Evolutionary conservation across 1,140 invertebrate genomes (phyloP), one percentile per base, ranked within the genome.

Genomic region (Cydia splendana): DNA sequence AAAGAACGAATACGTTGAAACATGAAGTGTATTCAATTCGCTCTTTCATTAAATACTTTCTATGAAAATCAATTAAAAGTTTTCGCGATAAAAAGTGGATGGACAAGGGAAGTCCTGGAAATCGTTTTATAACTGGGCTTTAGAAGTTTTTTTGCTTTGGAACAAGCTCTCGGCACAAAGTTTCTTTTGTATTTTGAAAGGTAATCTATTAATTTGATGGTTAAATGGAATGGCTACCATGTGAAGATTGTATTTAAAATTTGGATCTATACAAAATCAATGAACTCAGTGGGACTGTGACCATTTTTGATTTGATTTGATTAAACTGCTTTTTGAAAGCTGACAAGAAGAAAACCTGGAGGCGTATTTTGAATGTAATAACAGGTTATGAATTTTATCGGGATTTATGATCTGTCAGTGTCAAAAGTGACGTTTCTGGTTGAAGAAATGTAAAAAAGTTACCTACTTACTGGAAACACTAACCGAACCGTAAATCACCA

Each of bases 21-120:
- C 57, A 62, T 5, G 20, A 24, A 62, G 7, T 62, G 57, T 62
- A 24, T 62, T 24, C 57, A 20, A 62, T 24, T 62, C 18, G 57
- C 10, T 62, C 20, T 62, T 62, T 62, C 57, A 62, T 62, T 62
- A 62, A 62, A 62, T 62, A 62, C 57, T 62, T 62, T 62, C 57
- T 62, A 62, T 62, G 57, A 62, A 62, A 62, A 62, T 62, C 57
- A 62, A 62, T 62, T 62, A 62, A 62, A 62, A 62, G 57, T 62
- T 62, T 62, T 24, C 57, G 20, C 20, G 57, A 62, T 62, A 62
- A 62, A 62, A 62, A 62, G 15, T 62, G 57, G 57, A 24, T n/a
- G 57, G 57, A 62, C 24, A 62, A 20, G 20, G 20, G 57, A 62
- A 62, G 18, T 62, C 57, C 57, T 18, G 57, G 57, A 9, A 62